Conservation (phyloP, 2,797 vertebrate species). For the Jordanella pulchra region DNA sequence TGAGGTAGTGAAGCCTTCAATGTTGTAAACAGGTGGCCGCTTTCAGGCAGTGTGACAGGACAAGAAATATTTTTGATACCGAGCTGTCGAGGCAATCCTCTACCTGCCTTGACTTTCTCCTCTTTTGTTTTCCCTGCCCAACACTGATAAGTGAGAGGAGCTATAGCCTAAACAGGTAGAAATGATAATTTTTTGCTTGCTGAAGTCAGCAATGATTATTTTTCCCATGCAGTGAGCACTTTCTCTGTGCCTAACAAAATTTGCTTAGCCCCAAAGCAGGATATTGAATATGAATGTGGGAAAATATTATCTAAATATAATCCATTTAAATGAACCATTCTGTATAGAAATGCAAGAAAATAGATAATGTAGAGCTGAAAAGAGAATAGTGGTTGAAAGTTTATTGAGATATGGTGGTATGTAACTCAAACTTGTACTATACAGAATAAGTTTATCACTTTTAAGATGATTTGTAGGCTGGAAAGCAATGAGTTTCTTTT, state of each 20-base stretch:
- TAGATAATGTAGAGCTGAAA: constrained; percentile 16
- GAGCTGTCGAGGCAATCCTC: constrained; percentile 23
- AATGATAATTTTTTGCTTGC: constrained; percentile 4
- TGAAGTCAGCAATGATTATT: constrained; percentile 6
- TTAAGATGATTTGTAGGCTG: neutral
- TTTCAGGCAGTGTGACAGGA: constrained; percentile 38
- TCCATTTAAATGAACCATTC: neutral
- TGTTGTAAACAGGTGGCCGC: constrained; percentile 46
- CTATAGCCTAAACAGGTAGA: neutral
- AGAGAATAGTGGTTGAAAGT: neutral
- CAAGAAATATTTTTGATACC: constrained; percentile 26
- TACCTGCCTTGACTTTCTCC: constrained; percentile 4
- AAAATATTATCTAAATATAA: constrained; percentile 19
- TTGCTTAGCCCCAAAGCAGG: constrained; percentile 28
- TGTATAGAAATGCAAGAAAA: constrained; percentile 3
- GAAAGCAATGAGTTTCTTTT: neutral
- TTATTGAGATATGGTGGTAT: constrained; percentile 14
- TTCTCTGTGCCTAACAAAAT: constrained; percentile 9
- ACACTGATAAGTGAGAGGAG: constrained; percentile 4
- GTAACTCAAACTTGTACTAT: constrained; percentile 1
- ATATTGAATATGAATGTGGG: constrained; percentile 22
- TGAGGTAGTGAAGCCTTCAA: constrained; percentile 69
- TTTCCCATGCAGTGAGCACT: neutral
- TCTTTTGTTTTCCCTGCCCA: neutral
- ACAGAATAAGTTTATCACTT: neutral